phyloP scores from a whole-genome alignment of 1,140 invertebrate species.

The Brachionus angularis region DNA sequence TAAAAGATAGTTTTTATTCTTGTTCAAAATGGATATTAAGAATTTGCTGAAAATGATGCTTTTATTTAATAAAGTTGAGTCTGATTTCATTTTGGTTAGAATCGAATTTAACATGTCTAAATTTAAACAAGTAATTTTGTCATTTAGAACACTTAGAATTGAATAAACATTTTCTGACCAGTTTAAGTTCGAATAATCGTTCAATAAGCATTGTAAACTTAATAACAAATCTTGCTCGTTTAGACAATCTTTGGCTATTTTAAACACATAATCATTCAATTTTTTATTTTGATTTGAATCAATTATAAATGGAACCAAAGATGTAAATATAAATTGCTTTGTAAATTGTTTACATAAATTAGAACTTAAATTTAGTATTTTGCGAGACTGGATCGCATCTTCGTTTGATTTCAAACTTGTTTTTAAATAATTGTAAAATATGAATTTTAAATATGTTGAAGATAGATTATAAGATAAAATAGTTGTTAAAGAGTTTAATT shows the following conservation, averaged over 20 bases:
- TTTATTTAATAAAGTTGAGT: slow-evolving; percentile 4
- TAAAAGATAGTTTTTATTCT: no score
- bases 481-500: not conserved
- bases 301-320: not conserved
- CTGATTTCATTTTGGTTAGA: slow-evolving; percentile 29
- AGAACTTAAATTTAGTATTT: not conserved
- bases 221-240: not conserved
- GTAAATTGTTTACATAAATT: not conserved
- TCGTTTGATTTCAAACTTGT: not conserved
- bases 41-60: slow-evolving; percentile 29
- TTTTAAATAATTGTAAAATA: not conserved
- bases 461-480: not conserved
- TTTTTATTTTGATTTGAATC: slow-evolving; percentile 13
- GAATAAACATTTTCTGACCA: slow-evolving; percentile 18
- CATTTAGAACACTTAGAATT: not conserved
- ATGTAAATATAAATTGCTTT: not conserved
- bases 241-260: not conserved
- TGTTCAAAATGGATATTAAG: slow-evolving; percentile 7
- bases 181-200: not conserved
- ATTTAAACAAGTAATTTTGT: slow-evolving; percentile 1
- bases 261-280: slow-evolving; percentile 4
- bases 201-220: not conserved
- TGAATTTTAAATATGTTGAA: not conserved
- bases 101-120: not conserved
- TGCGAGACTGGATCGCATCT: not conserved